Conservation (phyloP, 1,140 invertebrate species). For the Sarcophaga bullata region DNA sequence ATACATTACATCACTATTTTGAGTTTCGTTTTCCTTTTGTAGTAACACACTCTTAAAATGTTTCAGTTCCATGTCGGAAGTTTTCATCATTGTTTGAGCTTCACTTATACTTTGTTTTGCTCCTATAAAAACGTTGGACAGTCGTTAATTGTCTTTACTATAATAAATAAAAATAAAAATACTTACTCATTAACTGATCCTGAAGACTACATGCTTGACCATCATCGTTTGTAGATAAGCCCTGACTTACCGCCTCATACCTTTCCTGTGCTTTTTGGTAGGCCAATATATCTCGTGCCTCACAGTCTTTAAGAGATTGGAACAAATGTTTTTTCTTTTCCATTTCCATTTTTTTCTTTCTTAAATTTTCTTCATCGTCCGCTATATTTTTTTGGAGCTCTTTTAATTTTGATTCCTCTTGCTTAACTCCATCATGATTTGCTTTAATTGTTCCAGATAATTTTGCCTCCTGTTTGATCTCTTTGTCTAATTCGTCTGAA, state of each 20-base stretch:
- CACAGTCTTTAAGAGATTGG: slow-evolving; percentile 75
- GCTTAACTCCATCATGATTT: slow-evolving; percentile 75
- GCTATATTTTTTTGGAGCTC: slow-evolving; percentile 76
- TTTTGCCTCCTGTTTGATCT: slow-evolving; percentile 77
- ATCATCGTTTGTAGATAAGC: slow-evolving; percentile 81
- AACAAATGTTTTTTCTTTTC: slow-evolving; percentile 76
- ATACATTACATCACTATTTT: slow-evolving; percentile 77
- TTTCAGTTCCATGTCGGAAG: slow-evolving; percentile 80
- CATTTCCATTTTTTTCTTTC: slow-evolving; percentile 75
- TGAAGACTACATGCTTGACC: slow-evolving; percentile 87
- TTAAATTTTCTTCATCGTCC: slow-evolving; percentile 77
- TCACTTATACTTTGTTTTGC: slow-evolving; percentile 79
- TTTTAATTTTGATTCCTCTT: slow-evolving; percentile 76
- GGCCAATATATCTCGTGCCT: slow-evolving; percentile 74
- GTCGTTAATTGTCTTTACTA: not conserved
- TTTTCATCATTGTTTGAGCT: slow-evolving; percentile 83
- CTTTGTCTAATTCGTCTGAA: slow-evolving; percentile 74
- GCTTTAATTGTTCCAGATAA: slow-evolving; percentile 75
- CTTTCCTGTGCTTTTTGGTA: slow-evolving; percentile 79
- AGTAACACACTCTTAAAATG: slow-evolving; percentile 77
- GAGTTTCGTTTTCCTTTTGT: slow-evolving; percentile 76
- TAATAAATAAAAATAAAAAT: slow-evolving; percentile 22
- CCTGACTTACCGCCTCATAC: slow-evolving; percentile 85
- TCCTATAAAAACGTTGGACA: slow-evolving; percentile 66
- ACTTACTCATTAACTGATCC: slow-evolving; percentile 85